phyloP scores from a whole-genome alignment of 2,113 vertebrate species.

The Leucoraja erinaceus region DNA sequence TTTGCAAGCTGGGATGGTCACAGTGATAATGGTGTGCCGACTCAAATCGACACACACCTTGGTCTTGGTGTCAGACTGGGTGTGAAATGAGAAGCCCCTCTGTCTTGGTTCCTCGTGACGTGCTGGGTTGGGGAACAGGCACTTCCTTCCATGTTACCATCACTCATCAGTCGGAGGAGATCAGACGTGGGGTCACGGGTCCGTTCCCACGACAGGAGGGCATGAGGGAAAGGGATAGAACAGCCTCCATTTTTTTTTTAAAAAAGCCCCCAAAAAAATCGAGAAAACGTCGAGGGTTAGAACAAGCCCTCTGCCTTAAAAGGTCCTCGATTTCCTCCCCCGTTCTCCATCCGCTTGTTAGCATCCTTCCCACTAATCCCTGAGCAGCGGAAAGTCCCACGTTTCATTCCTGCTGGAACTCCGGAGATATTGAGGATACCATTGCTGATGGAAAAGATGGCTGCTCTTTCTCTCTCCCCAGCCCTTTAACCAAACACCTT shows the following conservation, averaged over 20 bases:
- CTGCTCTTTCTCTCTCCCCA: too few species aligned
- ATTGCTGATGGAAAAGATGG: too few species aligned
- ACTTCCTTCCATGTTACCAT: neutral
- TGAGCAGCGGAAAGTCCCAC: neutral
- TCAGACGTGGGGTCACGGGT: neutral
- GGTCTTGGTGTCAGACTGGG: neutral
- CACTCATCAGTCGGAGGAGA: neutral
- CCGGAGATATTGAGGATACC: too few species aligned
- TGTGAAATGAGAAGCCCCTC: neutral
- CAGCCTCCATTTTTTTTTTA: neutral
- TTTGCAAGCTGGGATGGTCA: slow-evolving; percentile 4
- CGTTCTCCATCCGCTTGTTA: neutral
- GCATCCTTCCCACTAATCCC: neutral
- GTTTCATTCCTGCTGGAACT: neutral
- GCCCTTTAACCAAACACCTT: neutral
- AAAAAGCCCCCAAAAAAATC: neutral
- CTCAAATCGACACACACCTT: neutral
- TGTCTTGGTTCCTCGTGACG: neutral
- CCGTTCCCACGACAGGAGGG: neutral
- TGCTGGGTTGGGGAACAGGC: neutral
- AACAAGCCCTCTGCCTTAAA: neutral
- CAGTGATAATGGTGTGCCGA: neutral
- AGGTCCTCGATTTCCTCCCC: neutral
- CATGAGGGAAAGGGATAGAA: too few species aligned
- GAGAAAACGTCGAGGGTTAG: too few species aligned